Percentiles rank a stretch among this genome's conserved stretches.
Conservation (phyloP, 2,797 vertebrate species). For the Takifugu rubripes region DNA sequence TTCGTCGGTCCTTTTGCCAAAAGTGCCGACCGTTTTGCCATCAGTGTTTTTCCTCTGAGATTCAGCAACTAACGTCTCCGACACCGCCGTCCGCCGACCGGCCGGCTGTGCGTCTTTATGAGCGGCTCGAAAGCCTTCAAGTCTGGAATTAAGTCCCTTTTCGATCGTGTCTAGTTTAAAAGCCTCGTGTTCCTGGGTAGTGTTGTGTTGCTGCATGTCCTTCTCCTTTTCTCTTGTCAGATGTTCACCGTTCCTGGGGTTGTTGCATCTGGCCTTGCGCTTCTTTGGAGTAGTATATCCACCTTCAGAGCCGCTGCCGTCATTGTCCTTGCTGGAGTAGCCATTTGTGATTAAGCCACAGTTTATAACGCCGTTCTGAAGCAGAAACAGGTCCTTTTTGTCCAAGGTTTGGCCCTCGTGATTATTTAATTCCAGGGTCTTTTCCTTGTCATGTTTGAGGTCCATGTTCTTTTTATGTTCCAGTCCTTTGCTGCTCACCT, state of each 20-base stretch:
- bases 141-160: constrained; percentile 76
- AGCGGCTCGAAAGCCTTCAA: constrained; percentile 77
- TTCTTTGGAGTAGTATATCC: constrained; percentile 95
- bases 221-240: constrained; percentile 83
- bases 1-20: constrained; percentile 90
- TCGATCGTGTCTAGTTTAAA: constrained; percentile 67
- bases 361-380: constrained; percentile 89
- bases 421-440: constrained; percentile 64
- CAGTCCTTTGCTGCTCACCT: constrained; percentile 80
- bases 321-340: constrained; percentile 90
- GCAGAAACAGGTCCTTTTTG: constrained; percentile 79
- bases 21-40: constrained; percentile 80
- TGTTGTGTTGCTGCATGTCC: constrained; percentile 81
- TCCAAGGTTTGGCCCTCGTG: constrained; percentile 58
- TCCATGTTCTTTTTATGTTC: constrained; percentile 87
- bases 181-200: constrained; percentile 61
- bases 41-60: constrained; percentile 88
- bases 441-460: constrained; percentile 87
- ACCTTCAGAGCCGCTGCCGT: constrained; percentile 92
- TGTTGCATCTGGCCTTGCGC: constrained; percentile 87
- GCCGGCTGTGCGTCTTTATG: constrained; percentile 65
- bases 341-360: constrained; percentile 90
- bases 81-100: constrained; percentile 44
- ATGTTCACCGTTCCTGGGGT: constrained; percentile 84
- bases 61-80: constrained; percentile 73